Conservation (phyloP, 2,797 vertebrate species). For the Acipenser oxyrinchus region DNA sequence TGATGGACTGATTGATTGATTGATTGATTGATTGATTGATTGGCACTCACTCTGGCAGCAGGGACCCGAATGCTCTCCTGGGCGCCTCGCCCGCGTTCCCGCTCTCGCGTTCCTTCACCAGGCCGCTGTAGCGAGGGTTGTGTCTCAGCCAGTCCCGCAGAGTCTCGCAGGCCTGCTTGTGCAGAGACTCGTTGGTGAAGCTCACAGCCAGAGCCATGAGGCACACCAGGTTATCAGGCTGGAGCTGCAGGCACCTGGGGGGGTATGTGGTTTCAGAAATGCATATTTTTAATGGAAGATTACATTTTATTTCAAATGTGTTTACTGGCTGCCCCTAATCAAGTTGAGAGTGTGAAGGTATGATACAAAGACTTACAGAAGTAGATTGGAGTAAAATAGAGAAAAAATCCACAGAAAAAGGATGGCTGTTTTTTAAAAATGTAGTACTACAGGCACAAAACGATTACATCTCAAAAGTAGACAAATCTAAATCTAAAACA, state of each 20-base stretch:
- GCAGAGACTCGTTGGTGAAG: constrained; percentile 94
- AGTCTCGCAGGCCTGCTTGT: constrained; percentile 93
- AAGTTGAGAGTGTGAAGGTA: too few species aligned
- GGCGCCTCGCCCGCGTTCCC: constrained; percentile 50
- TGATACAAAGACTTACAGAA: too few species aligned
- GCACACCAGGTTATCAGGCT: constrained; percentile 86
- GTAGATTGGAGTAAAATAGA: too few species aligned
- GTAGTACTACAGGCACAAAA: too few species aligned
- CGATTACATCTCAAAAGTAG: too few species aligned
- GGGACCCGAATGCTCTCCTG: constrained; percentile 73
- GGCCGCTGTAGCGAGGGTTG: constrained; percentile 75
- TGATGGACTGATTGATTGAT: neutral
- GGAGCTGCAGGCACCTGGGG: constrained; percentile 83
- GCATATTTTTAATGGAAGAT: neutral
- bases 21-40: neutral
- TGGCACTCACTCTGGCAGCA: constrained; percentile 84
- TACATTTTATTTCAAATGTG: neutral
- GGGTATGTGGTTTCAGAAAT: neutral
- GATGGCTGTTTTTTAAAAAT: too few species aligned
- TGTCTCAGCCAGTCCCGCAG: constrained; percentile 87
- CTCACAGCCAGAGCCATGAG: constrained; percentile 95
- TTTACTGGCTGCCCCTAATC: too few species aligned
- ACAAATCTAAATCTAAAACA: too few species aligned
- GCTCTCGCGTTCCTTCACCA: constrained; percentile 54
- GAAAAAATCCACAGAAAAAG: too few species aligned